Evolutionary conservation across 2,888 invertebrate genomes (phyloP).

Genomic region (Morpho helenor): DNA sequence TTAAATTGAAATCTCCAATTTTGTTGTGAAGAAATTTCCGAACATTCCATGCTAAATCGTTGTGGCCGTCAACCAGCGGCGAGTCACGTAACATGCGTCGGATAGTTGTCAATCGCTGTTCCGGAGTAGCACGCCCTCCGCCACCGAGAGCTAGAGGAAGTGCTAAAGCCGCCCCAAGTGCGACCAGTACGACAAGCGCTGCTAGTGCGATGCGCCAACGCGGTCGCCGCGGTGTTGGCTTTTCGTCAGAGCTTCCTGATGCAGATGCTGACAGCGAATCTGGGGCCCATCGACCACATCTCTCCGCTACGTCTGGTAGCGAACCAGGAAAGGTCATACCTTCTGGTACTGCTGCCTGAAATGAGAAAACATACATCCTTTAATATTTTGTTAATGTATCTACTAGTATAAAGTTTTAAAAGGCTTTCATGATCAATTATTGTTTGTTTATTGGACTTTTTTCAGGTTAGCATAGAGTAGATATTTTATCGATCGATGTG

Average conservation of each 20-base stretch:
- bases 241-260: conserved; percentile 73
- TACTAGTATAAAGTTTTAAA: too few species aligned
- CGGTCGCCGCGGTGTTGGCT: conserved; percentile 72
- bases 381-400: background rate
- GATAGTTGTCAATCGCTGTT: conserved; percentile 82
- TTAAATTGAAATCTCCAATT: conserved; percentile 83
- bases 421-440: too few species aligned
- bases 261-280: conserved; percentile 71
- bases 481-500: too few species aligned
- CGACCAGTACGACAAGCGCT: conserved; percentile 78
- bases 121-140: conserved; percentile 73
- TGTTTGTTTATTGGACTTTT: too few species aligned
- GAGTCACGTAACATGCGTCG: conserved; percentile 83
- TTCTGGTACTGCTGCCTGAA: conserved; percentile 72
- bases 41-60: conserved; percentile 94
- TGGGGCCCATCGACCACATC: conserved; percentile 74
- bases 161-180: conserved; percentile 78
- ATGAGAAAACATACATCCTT: conserved; percentile 30
- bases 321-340: conserved; percentile 75
- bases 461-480: too few species aligned
- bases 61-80: conserved; percentile 89
- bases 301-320: conserved; percentile 74
- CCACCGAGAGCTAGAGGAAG: conserved; percentile 76
- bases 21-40: conserved; percentile 92
- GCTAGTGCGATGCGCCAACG: conserved; percentile 79